Conservation (phyloP, 2,113 vertebrate species). For the Dromaius novaehollandiae region DNA sequence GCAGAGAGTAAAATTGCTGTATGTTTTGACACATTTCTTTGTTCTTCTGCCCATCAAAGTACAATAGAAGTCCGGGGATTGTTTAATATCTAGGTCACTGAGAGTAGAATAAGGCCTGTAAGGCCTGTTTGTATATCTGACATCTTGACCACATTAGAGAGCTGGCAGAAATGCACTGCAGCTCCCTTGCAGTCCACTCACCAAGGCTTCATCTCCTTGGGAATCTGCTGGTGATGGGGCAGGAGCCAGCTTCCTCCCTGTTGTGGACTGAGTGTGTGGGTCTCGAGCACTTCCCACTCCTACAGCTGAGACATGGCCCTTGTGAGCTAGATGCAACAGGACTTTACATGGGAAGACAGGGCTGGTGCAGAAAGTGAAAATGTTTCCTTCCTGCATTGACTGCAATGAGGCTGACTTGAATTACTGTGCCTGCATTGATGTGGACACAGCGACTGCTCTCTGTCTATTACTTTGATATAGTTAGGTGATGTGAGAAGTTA, state of each 20-base stretch:
- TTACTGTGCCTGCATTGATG: not conserved
- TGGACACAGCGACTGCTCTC: not conserved
- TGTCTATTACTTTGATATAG: not conserved
- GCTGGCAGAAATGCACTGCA: not conserved
- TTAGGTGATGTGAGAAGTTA: not conserved
- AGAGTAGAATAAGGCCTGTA: not conserved
- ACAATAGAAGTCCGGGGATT: not conserved
- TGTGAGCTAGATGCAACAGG: rapidly evolving
- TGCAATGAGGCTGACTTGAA: not conserved
- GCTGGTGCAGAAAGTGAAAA: not conserved
- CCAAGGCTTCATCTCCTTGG: not conserved
- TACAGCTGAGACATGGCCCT: not conserved
- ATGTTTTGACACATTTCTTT: constrained; percentile 45
- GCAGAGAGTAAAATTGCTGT: not conserved
- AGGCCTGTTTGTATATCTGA: not conserved
- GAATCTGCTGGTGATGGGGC: not conserved
- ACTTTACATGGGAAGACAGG: not conserved
- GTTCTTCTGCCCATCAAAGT: constrained; percentile 42
- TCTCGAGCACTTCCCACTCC: not conserved
- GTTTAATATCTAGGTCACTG: not conserved
- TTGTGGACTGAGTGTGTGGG: rapidly evolving
- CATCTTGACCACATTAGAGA: not conserved
- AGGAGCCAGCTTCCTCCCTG: not conserved
- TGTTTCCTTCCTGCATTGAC: rapidly evolving
- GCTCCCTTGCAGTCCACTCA: rapidly evolving